phyloP scores from a whole-genome alignment of 2,888 invertebrate genomes.

The Troides helena region DNA sequence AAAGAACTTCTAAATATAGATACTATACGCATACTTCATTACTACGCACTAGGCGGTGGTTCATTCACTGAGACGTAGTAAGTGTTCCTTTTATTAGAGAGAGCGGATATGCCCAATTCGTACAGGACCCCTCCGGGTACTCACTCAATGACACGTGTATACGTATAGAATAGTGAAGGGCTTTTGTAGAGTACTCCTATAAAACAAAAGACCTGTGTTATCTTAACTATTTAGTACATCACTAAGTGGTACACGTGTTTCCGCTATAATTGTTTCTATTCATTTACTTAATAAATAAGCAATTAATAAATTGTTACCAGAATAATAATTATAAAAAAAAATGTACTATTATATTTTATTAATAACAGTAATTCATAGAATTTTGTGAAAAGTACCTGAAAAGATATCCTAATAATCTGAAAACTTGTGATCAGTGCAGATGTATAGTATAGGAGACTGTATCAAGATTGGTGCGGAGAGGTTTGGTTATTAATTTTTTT shows the following conservation, averaged over 20 bases:
- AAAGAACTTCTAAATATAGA: constrained; percentile 25
- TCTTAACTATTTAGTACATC: not conserved
- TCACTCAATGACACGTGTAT: constrained; percentile 43
- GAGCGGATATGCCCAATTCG: constrained; percentile 74
- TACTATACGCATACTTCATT: constrained; percentile 10
- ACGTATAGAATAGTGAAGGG: not conserved
- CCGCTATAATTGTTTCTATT: not conserved
- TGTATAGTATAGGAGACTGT: no score
- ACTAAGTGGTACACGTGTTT: not conserved
- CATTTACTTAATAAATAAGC: no score
- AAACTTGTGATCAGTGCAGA: no score
- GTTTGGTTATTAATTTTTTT: no score
- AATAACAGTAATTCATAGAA: no score
- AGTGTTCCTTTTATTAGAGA: constrained; percentile 60
- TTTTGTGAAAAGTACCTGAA: no score
- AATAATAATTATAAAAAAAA: no score
- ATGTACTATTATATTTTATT: no score
- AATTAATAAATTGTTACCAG: no score
- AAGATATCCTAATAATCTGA: no score
- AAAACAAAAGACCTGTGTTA: not conserved
- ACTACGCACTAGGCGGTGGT: constrained; percentile 28
- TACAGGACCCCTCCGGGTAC: constrained; percentile 50
- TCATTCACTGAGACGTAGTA: constrained; percentile 47
- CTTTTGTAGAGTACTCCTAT: not conserved
- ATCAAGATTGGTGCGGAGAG: no score